Conservation (phyloP, 2,113 vertebrate genomes). For the Tachysurus fulvidraco region DNA sequence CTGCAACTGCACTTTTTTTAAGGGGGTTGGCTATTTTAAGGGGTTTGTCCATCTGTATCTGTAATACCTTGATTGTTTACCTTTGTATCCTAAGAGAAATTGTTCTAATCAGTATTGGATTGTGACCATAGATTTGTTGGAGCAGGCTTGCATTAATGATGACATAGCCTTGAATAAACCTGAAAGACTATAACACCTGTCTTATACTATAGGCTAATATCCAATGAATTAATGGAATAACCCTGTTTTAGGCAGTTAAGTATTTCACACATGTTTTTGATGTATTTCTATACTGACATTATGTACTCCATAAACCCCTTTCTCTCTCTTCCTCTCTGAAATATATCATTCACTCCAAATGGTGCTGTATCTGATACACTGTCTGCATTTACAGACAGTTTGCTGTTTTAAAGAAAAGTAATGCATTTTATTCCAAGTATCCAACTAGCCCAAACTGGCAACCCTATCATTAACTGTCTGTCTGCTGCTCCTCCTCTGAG, state of each 20-base stretch:
- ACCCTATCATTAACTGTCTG: not conserved
- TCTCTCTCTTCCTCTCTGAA: not conserved
- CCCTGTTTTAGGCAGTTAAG: not conserved
- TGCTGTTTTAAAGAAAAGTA: not conserved
- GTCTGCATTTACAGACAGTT: not conserved
- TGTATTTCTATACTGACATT: not conserved
- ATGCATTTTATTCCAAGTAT: not conserved
- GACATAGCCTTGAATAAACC: not conserved
- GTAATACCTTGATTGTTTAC: not conserved
- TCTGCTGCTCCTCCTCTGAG: not conserved
- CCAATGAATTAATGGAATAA: not conserved
- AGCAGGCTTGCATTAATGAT: not conserved
- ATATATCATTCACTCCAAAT: not conserved
- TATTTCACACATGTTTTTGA: not conserved
- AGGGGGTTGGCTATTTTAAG: no score
- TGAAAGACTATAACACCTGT: not conserved
- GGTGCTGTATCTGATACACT: not conserved
- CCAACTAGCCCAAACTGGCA: not conserved
- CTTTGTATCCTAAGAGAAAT: not conserved
- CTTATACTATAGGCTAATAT: not conserved
- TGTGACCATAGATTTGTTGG: not conserved
- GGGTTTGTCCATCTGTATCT: not conserved
- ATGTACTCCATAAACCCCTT: not conserved
- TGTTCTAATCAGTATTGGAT: not conserved
- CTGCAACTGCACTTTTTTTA: not conserved